phyloP scores from a whole-genome alignment of 2,888 invertebrate species.

The Epirrita christyi region DNA sequence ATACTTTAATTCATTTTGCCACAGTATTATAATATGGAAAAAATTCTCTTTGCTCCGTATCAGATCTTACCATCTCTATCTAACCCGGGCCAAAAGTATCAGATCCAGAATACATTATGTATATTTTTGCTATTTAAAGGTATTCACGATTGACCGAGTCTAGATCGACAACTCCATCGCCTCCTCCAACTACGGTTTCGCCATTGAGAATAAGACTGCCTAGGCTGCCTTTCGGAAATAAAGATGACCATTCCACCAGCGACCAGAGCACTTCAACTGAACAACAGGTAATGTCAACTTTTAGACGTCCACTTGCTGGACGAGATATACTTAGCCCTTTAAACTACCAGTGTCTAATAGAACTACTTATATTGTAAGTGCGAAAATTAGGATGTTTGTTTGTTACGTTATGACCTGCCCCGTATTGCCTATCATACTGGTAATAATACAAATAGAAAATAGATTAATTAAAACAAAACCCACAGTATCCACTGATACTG shows the following conservation, averaged over 20 bases:
- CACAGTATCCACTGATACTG: conserved; percentile 12
- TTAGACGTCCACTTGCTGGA: not conserved
- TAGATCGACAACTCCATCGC: conserved; percentile 90
- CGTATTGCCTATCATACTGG: too few species aligned
- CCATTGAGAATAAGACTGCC: conserved; percentile 70
- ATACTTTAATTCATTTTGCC: too few species aligned
- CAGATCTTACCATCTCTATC: too few species aligned
- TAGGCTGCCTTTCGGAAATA: conserved; percentile 58
- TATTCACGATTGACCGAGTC: conserved; percentile 90
- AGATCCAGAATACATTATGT: too few species aligned
- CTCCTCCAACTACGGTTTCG: conserved; percentile 83
- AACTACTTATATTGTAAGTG: too few species aligned
- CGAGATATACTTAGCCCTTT: too few species aligned
- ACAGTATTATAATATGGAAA: too few species aligned
- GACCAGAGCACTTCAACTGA: conserved; percentile 63
- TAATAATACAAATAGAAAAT: conserved; percentile 5
- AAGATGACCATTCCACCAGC: conserved; percentile 55
- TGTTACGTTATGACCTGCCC: too few species aligned
- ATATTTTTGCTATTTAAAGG: conserved; percentile 63
- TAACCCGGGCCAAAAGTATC: too few species aligned
- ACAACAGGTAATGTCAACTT: conserved; percentile 36
- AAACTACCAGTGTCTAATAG: too few species aligned
- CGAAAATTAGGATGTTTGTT: too few species aligned
- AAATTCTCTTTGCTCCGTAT: too few species aligned
- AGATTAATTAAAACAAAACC: not conserved